phyloP scores from a whole-genome alignment of 2,113 vertebrate genomes.

The Mastomys natalensis region DNA sequence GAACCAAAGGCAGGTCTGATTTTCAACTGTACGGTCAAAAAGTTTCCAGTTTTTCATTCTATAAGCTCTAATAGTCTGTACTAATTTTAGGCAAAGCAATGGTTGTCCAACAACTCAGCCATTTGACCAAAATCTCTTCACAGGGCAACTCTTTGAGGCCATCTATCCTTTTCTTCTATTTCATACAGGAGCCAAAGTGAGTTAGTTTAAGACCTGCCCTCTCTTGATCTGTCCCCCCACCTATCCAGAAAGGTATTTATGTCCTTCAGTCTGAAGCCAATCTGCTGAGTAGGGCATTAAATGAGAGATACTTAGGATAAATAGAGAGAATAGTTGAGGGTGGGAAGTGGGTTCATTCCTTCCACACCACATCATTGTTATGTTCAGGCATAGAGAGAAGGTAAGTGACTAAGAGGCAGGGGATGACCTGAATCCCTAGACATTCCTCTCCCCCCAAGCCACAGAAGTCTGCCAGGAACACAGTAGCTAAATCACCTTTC shows the following conservation, averaged over 20 bases:
- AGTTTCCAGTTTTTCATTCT: conserved; percentile 24
- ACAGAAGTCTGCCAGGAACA: too few species aligned
- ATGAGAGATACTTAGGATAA: neutral
- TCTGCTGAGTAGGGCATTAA: neutral
- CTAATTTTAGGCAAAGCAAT: conserved; percentile 34
- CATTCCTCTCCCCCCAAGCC: too few species aligned
- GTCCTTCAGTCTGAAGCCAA: neutral
- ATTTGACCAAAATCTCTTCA: neutral
- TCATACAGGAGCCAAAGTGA: neutral
- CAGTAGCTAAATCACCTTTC: neutral
- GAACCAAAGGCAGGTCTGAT: neutral
- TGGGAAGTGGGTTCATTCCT: neutral
- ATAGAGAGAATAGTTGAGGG: neutral
- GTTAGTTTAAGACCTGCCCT: neutral
- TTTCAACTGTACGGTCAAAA: conserved; percentile 35
- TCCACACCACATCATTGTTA: too few species aligned
- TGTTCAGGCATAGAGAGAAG: neutral
- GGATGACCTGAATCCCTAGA: neutral
- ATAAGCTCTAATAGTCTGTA: neutral
- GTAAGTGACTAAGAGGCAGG: neutral
- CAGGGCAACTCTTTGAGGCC: neutral
- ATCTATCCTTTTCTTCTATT: neutral
- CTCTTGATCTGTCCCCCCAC: neutral
- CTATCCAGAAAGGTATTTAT: neutral
- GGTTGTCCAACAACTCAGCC: neutral